phyloP scores from a whole-genome alignment of 2,113 vertebrate species.

The Eptesicus fuscus region DNA sequence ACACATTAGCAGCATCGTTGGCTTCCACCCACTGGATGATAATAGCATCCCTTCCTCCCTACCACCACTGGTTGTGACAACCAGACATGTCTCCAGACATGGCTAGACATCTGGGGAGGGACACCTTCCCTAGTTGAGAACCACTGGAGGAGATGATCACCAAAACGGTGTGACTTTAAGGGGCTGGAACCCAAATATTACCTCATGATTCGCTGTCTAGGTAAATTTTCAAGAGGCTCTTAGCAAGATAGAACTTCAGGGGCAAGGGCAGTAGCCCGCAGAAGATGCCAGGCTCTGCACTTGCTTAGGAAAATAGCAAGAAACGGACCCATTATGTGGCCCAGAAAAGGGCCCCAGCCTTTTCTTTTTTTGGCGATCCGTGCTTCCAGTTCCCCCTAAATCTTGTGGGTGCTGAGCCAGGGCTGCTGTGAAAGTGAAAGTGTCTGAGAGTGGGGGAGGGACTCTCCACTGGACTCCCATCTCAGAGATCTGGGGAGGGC shows the following conservation, averaged over 20 bases:
- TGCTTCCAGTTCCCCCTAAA: background rate
- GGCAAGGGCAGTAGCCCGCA: too few relatives aligned
- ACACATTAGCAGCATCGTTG: background rate
- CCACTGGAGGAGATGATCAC: background rate
- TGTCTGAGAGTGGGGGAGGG: background rate
- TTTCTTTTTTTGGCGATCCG: background rate
- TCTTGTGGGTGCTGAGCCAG: background rate
- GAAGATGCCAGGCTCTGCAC: background rate
- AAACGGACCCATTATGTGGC: background rate
- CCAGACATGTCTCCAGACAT: background rate
- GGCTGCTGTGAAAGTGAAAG: slow-evolving; percentile 34
- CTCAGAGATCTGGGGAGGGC: background rate
- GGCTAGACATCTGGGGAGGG: background rate
- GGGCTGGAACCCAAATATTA: background rate
- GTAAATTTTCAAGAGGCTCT: background rate
- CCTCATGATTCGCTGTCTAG: background rate
- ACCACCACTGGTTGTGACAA: background rate
- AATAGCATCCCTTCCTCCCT: background rate
- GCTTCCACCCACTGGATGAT: background rate
- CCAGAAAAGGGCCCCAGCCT: background rate
- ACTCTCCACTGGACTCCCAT: background rate
- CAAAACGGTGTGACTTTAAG: background rate
- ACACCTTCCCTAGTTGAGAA: background rate
- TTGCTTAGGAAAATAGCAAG: background rate
- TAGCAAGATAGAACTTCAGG: background rate